A percentile compares a stretch with the other conserved stretches of the same genome.
These are phyloP conservation scores for Lacanobia oleracea DNA, from an alignment of 2,888 invertebrate species.

Conservation along the genomic window DNA sequence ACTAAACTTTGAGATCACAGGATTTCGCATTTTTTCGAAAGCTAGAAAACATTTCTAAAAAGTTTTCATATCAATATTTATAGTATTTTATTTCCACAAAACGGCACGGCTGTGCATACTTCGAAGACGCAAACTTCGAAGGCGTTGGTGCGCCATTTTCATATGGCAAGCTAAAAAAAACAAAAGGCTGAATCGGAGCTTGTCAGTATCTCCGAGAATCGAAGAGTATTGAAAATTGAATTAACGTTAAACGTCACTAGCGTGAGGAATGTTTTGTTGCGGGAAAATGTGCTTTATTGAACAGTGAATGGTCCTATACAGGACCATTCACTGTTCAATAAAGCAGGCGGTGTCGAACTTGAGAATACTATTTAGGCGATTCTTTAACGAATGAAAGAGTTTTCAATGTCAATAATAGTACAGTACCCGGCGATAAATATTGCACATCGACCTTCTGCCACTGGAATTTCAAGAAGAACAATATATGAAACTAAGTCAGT, in stretches of 20 bases:
- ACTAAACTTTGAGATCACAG: background rate
- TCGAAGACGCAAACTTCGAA: too few species aligned
- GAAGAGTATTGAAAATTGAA: conserved; percentile 41
- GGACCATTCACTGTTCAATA: too few species aligned
- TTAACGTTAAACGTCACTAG: conserved; percentile 56
- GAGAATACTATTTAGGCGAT: background rate
- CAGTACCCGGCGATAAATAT: too few species aligned
- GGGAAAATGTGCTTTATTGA: conserved; percentile 27
- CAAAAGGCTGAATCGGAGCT: conserved; percentile 16
- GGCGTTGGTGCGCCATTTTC: too few species aligned
- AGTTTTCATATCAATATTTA: conserved; percentile 1
- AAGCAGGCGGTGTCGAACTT: background rate
- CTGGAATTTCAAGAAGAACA: too few species aligned
- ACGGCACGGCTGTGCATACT: too few species aligned
- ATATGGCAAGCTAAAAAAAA: conserved; percentile 19
- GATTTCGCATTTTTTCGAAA: background rate
- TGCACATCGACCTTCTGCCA: too few species aligned
- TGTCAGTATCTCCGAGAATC: conserved; percentile 26
- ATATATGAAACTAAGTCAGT: too few species aligned
- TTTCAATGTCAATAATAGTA: background rate
- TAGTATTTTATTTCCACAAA: too few species aligned
- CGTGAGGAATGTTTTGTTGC: conserved; percentile 26
- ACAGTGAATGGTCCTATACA: background rate
- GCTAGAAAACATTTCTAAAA: background rate
- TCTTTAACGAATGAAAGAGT: background rate